phyloP scores from a whole-genome alignment of 2,797 vertebrate species.

The Propithecus deckenii region DNA sequence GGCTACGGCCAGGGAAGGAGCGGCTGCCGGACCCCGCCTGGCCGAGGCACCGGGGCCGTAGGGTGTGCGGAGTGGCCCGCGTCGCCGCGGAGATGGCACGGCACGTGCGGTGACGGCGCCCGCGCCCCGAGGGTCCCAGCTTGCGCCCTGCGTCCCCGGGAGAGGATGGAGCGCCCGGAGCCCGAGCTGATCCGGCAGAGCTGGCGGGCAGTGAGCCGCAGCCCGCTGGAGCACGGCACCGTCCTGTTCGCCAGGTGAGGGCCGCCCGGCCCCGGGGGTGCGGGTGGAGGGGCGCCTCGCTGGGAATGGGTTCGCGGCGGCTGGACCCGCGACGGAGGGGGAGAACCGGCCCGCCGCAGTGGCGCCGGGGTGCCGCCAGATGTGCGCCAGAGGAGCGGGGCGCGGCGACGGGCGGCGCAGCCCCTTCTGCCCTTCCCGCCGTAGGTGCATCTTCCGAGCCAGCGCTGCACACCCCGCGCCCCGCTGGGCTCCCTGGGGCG shows the following conservation, averaged over 20 bases:
- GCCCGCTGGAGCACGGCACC: constrained; percentile 93
- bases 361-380: not conserved
- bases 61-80: not conserved
- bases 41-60: not conserved
- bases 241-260: constrained; percentile 91
- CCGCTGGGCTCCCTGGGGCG: not conserved
- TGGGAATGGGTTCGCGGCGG: not conserved
- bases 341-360: not conserved
- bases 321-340: not conserved
- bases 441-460: not conserved
- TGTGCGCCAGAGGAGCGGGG: not conserved
- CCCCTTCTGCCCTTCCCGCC: not conserved
- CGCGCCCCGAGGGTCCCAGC: constrained; percentile 37
- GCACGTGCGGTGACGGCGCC: constrained; percentile 51
- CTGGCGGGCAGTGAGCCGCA: constrained; percentile 93
- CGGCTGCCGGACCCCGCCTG: not conserved
- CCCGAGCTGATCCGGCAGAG: constrained; percentile 94
- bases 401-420: not conserved
- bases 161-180: constrained; percentile 81
- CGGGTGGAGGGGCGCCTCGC: not conserved
- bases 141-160: not conserved
- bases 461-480: not conserved
- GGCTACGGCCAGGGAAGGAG: not conserved
- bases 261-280: not conserved
- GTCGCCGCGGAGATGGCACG: constrained; percentile 29